These are phyloP conservation scores for Leptocoma aspasia DNA, from an alignment of 2,113 vertebrate species.

Conservation along the genomic window DNA sequence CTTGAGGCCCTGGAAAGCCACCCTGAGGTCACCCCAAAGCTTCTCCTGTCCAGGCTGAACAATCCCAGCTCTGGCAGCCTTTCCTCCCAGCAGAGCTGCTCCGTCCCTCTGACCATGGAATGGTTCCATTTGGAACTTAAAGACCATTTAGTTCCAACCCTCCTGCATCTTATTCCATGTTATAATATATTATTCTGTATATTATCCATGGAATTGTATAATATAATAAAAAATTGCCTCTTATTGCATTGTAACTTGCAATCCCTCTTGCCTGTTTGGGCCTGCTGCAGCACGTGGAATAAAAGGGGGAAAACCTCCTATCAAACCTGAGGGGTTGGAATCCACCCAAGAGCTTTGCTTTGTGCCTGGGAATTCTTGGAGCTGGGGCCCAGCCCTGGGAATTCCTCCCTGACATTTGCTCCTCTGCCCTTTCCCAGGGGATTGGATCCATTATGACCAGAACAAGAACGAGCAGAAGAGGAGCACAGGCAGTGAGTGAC, in stretches of 20 bases:
- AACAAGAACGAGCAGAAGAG: slow-evolving; percentile 48
- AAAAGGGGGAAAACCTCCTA: neutral
- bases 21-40: neutral
- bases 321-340: neutral
- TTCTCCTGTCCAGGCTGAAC: neutral
- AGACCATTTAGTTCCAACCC: neutral
- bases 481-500: slow-evolving; percentile 6
- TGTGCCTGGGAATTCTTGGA: neutral
- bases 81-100: neutral
- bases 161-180: neutral
- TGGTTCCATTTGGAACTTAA: neutral
- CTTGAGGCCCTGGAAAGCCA: neutral
- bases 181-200: neutral
- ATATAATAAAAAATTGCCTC: rapidly evolving
- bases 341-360: neutral
- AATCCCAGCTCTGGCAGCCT: neutral
- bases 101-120: neutral
- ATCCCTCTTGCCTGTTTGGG: rapidly evolving
- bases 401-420: neutral
- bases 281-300: neutral
- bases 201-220: neutral
- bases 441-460: slow-evolving; percentile 47
- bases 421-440: slow-evolving; percentile 28
- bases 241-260: rapidly evolving
- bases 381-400: neutral